Evolutionary conservation across 1,140 invertebrate genomes (phyloP).

Genomic region (Teleogryllus occipitalis): DNA sequence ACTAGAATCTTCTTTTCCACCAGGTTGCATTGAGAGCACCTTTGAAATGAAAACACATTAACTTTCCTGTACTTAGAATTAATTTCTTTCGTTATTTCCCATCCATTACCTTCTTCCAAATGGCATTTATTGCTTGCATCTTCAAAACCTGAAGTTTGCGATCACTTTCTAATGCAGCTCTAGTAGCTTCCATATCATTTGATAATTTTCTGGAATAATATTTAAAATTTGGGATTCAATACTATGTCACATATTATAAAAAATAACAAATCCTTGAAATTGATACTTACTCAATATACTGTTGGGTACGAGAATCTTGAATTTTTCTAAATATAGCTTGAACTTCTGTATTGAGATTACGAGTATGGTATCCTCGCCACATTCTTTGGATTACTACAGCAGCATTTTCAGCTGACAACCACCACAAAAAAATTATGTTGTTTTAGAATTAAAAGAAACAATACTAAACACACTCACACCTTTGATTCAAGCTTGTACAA

Average conservation of each 20-base stretch:
- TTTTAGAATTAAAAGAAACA: no score
- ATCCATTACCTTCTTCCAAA: slow-evolving; percentile 75
- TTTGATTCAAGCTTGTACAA: no score
- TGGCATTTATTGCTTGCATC: slow-evolving; percentile 80
- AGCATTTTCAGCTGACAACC: slow-evolving; percentile 39
- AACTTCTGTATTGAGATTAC: slow-evolving; percentile 67
- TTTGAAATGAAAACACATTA: neutral
- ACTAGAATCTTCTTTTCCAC: slow-evolving; percentile 18
- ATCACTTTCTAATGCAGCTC: slow-evolving; percentile 73
- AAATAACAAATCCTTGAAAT: neutral
- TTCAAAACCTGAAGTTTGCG: slow-evolving; percentile 76
- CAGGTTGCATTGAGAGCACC: neutral
- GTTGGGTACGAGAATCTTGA: slow-evolving; percentile 67
- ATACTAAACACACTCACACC: no score
- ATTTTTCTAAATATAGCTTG: slow-evolving; percentile 65
- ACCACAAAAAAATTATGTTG: no score
- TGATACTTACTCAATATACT: slow-evolving; percentile 71
- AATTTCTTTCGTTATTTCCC: neutral
- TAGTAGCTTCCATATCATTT: slow-evolving; percentile 70
- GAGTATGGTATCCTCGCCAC: slow-evolving; percentile 77
- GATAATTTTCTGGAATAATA: slow-evolving; percentile 54
- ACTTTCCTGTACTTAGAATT: no score
- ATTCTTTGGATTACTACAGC: slow-evolving; percentile 77
- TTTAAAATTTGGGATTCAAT: neutral
- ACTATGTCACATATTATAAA: neutral